These are phyloP conservation scores for Camptogramma bilineatum DNA, from an alignment of 2,888 invertebrate genomes.

Conservation along the genomic window DNA sequence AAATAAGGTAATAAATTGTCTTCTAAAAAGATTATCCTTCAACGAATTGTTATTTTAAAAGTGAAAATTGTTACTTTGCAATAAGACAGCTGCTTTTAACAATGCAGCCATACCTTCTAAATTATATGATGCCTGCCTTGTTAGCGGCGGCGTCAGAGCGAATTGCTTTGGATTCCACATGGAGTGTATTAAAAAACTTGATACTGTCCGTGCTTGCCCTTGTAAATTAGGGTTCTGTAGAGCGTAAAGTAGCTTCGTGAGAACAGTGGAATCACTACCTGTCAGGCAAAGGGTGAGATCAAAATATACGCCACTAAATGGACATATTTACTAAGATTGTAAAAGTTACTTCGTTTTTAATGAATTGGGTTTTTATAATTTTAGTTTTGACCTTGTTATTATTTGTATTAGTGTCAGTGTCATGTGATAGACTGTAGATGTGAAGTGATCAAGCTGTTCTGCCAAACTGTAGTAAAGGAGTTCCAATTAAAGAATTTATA, in stretches of 20 bases:
- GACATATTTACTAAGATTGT: too few relatives aligned
- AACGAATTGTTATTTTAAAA: conserved; percentile 70
- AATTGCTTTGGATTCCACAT: conserved; percentile 40
- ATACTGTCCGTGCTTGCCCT: conserved; percentile 74
- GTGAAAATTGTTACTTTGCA: conserved; percentile 76
- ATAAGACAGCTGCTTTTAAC: conserved; percentile 66
- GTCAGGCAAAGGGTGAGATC: not conserved
- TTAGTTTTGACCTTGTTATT: too few relatives aligned
- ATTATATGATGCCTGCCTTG: conserved; percentile 73
- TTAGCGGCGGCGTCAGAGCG: conserved; percentile 54
- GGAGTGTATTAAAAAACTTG: conserved; percentile 55
- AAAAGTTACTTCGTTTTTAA: too few relatives aligned
- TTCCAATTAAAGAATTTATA: conserved; percentile 83
- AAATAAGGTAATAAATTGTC: conserved; percentile 61
- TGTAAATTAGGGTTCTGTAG: conserved; percentile 78
- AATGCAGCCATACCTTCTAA: conserved; percentile 64
- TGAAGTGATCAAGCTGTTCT: conserved; percentile 19
- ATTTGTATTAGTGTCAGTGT: too few relatives aligned
- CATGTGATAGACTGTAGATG: too few relatives aligned
- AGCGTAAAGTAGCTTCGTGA: conserved; percentile 62
- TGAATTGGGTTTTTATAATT: too few relatives aligned
- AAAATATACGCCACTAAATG: not conserved
- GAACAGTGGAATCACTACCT: conserved; percentile 15
- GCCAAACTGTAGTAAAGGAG: conserved; percentile 46
- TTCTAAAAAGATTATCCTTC: conserved; percentile 53